A percentile compares a stretch with the other conserved stretches of the same genome.
phyloP scores from a whole-genome alignment of 2,888 invertebrate species.

The Leptopilina myrica region DNA sequence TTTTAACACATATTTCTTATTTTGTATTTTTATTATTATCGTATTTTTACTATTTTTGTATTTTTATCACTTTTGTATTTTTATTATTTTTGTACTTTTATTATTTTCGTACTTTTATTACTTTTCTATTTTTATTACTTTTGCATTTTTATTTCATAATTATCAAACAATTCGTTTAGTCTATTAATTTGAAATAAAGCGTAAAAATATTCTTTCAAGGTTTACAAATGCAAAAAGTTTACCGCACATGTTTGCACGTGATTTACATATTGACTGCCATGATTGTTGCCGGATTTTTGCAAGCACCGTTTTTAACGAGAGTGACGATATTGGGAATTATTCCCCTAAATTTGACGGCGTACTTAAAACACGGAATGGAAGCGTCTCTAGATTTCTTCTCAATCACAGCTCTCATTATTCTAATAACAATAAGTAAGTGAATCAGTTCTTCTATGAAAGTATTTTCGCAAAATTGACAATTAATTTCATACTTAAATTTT shows the following conservation, averaged over 20 bases:
- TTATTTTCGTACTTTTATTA: too few relatives aligned
- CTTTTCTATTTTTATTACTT: neutral
- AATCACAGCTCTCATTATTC: constrained; percentile 68
- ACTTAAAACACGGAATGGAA: constrained; percentile 70
- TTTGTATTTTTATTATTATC: neutral
- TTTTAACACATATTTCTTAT: neutral
- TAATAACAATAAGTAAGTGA: constrained; percentile 71
- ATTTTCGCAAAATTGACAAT: neutral
- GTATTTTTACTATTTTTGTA: too few relatives aligned
- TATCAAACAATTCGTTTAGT: neutral
- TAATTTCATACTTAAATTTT: constrained; percentile 1
- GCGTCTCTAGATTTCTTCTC: constrained; percentile 71
- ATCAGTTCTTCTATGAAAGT: constrained; percentile 4
- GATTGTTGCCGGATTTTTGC: constrained; percentile 72
- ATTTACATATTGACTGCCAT: constrained; percentile 71
- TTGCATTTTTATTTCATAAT: constrained; percentile 9
- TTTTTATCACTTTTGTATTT: too few relatives aligned
- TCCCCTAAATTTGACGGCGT: constrained; percentile 70
- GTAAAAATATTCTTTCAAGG: constrained; percentile 58
- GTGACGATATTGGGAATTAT: constrained; percentile 69
- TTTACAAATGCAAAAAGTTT: constrained; percentile 68
- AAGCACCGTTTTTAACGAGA: constrained; percentile 71
- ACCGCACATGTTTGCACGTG: constrained; percentile 65
- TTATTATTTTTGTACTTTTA: too few relatives aligned
- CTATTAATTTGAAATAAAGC: neutral